These are phyloP conservation scores for Plagodis pulveraria DNA, from an alignment of 2,888 invertebrate species.

Conservation along the genomic window DNA sequence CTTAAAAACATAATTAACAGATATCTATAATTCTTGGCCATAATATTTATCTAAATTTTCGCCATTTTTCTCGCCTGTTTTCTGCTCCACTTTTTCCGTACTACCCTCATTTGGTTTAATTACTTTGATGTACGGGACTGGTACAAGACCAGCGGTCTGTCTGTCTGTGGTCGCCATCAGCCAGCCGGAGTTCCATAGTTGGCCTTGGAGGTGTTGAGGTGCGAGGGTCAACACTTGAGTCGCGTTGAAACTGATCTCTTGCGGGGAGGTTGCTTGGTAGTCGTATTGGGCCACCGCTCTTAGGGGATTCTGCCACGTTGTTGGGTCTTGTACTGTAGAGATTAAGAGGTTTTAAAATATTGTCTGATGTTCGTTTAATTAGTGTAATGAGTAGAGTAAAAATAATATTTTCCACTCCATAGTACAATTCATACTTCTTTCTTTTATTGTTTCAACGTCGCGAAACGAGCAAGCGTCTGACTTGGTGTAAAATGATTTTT, in stretches of 20 bases:
- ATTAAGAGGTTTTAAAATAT: neutral
- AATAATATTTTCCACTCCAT: too few relatives aligned
- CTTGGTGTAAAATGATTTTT: too few relatives aligned
- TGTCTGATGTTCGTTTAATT: too few relatives aligned
- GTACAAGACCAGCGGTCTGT: slow-evolving; percentile 86
- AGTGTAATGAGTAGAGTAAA: too few relatives aligned
- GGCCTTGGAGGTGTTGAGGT: slow-evolving; percentile 92
- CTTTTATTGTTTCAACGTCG: too few relatives aligned
- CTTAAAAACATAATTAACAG: neutral
- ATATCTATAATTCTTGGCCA: neutral
- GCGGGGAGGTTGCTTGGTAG: slow-evolving; percentile 88
- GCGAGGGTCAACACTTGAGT: slow-evolving; percentile 93
- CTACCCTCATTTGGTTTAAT: slow-evolving; percentile 42
- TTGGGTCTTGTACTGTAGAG: slow-evolving; percentile 85
- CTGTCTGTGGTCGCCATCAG: slow-evolving; percentile 86
- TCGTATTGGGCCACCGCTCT: slow-evolving; percentile 89
- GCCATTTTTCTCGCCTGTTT: neutral
- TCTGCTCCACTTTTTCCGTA: neutral
- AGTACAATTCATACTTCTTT: too few relatives aligned
- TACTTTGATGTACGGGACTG: slow-evolving; percentile 85
- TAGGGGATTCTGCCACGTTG: slow-evolving; percentile 88
- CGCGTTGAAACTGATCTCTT: slow-evolving; percentile 91
- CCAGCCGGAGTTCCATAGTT: slow-evolving; percentile 88
- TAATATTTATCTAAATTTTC: slow-evolving; percentile 1
- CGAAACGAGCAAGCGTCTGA: too few relatives aligned